A percentile compares a stretch with the other conserved stretches of the same genome.
These are phyloP conservation scores for Homalodisca vitripennis DNA, from an alignment of 1,140 invertebrate species.

Conservation along the genomic window DNA sequence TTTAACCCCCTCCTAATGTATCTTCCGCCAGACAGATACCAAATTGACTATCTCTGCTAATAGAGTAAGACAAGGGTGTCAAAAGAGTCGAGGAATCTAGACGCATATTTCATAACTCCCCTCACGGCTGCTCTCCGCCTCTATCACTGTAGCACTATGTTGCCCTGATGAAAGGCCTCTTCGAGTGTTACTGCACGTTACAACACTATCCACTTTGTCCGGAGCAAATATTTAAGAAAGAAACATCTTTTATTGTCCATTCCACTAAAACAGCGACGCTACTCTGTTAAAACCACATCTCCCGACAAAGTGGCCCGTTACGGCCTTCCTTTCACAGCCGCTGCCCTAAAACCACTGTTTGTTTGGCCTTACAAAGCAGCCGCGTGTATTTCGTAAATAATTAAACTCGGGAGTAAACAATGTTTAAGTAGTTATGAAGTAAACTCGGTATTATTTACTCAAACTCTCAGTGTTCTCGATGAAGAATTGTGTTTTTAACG, in stretches of 20 bases:
- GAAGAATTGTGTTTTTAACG: too few species aligned
- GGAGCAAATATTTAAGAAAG: slow-evolving; percentile 14
- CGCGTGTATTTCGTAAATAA: too few species aligned
- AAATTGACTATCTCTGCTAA: slow-evolving; percentile 7
- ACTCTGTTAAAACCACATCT: too few species aligned
- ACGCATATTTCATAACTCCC: slow-evolving; percentile 10
- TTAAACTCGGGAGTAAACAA: too few species aligned
- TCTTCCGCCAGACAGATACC: background rate
- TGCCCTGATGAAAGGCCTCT: background rate
- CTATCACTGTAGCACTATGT: background rate
- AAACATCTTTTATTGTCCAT: slow-evolving; percentile 20
- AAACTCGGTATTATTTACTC: too few species aligned
- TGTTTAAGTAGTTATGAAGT: too few species aligned
- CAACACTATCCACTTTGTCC: slow-evolving; percentile 19
- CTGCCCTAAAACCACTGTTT: too few species aligned
- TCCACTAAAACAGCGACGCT: background rate
- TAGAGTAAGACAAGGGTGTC: slow-evolving; percentile 22
- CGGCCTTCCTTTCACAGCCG: too few species aligned
- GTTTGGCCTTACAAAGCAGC: too few species aligned
- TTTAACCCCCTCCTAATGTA: background rate
- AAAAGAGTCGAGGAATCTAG: background rate
- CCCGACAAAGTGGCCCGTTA: too few species aligned
- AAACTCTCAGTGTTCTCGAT: too few species aligned
- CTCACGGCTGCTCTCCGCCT: background rate
- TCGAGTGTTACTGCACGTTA: slow-evolving; percentile 2